Conservation (phyloP, 92 coral and sea anemone genomes). For the Zoanthus solanderi region DNA sequence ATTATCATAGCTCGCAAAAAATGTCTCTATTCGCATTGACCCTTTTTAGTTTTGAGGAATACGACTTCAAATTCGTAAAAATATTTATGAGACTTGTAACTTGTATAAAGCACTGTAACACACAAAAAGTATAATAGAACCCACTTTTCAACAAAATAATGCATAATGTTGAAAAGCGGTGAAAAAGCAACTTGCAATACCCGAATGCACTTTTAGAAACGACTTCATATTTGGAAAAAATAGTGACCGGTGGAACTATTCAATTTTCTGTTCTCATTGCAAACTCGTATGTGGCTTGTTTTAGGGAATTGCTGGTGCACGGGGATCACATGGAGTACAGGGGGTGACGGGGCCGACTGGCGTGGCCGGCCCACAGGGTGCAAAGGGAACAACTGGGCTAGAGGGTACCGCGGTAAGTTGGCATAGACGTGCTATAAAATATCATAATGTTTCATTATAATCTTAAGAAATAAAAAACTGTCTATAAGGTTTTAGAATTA, state of each 20-base stretch:
- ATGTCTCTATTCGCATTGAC: too few species aligned
- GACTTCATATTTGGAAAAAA: too few species aligned
- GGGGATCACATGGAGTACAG: not conserved
- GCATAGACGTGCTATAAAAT: not conserved
- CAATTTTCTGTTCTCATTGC: not conserved
- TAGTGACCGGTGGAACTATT: too few species aligned
- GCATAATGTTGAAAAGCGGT: not conserved
- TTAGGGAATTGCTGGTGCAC: slow-evolving; percentile 1
- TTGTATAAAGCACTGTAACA: too few species aligned
- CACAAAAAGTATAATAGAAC: not conserved
- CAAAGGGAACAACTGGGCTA: not conserved
- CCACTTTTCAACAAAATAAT: not conserved
- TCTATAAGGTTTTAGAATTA: too few species aligned
- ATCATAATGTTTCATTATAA: not conserved
- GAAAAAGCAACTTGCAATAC: too few species aligned
- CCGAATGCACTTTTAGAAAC: too few species aligned
- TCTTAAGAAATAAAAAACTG: not conserved
- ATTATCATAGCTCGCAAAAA: too few species aligned
- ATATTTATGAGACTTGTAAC: too few species aligned
- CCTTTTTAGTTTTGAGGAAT: not conserved
- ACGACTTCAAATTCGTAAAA: not conserved
- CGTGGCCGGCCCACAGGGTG: not conserved
- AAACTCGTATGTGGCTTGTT: not conserved
- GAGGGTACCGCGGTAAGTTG: slow-evolving; percentile 1
- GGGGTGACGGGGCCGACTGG: not conserved